Evolutionary conservation across 2,888 invertebrate genomes (phyloP).

Genomic region (Leptopilina myrica): DNA sequence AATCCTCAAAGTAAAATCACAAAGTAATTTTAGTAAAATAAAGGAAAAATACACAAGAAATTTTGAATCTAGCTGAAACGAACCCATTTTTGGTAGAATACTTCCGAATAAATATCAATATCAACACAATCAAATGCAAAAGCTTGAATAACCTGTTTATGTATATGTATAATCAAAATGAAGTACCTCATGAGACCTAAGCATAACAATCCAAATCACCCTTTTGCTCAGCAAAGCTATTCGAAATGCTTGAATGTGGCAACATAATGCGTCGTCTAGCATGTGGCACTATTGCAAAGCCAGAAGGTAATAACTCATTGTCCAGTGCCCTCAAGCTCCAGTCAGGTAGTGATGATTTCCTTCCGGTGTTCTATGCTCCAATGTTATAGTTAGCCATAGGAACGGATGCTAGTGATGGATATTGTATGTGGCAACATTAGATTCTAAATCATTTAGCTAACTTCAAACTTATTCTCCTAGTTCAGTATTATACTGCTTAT

Average conservation of each 20-base stretch:
- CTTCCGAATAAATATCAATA: too few species aligned
- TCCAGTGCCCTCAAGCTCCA: conserved; percentile 62
- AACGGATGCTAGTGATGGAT: conserved; percentile 51
- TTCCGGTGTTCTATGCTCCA: conserved; percentile 60
- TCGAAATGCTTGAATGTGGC: conserved; percentile 58
- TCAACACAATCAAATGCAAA: too few species aligned
- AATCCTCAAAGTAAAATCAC: too few species aligned
- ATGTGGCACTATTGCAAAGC: conserved; percentile 57
- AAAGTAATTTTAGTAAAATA: too few species aligned
- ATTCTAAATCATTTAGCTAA: conserved; percentile 45
- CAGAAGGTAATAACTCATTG: conserved; percentile 72
- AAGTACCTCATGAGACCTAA: conserved; percentile 10
- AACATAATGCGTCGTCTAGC: conserved; percentile 53
- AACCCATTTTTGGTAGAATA: too few species aligned
- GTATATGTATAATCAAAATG: conserved; percentile 55
- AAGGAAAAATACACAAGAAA: too few species aligned
- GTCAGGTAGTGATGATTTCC: conserved; percentile 71
- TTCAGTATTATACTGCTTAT: background rate
- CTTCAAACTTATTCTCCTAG: background rate
- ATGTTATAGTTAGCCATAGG: conserved; percentile 41
- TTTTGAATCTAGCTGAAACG: too few species aligned
- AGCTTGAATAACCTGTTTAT: conserved; percentile 47
- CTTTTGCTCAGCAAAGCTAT: conserved; percentile 33
- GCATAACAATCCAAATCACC: conserved; percentile 11
- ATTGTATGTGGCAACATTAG: conserved; percentile 42